phyloP scores from a whole-genome alignment of 2,888 invertebrate species.

The Glyphotaelius pellucidus region DNA sequence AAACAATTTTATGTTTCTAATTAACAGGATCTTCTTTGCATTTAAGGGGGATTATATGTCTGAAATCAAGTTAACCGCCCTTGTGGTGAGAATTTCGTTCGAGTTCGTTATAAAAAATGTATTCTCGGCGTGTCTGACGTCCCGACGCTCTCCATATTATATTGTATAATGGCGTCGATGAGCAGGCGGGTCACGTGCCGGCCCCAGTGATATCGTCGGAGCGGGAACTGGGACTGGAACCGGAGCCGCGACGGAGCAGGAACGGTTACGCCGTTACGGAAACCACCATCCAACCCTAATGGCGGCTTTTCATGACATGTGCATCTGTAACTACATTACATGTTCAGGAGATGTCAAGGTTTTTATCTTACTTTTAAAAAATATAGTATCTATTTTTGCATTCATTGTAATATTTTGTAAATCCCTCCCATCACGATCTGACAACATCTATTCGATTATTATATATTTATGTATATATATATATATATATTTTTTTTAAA shows the following conservation, averaged over 20 bases:
- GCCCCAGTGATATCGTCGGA: conserved; percentile 59
- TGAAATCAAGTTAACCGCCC: background rate
- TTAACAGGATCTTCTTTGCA: background rate
- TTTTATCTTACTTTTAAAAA: background rate
- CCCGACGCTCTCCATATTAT: conserved; percentile 32
- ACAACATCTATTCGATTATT: too few relatives aligned
- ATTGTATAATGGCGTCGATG: conserved; percentile 37
- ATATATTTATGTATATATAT: too few relatives aligned
- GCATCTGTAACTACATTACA: conserved; percentile 17
- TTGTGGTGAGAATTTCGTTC: background rate
- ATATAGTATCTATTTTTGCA: too few relatives aligned
- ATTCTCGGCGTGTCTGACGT: conserved; percentile 36
- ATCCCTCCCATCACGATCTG: too few relatives aligned
- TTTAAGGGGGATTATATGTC: background rate
- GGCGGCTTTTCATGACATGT: background rate
- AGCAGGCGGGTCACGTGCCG: conserved; percentile 63
- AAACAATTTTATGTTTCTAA: background rate
- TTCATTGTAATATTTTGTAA: too few relatives aligned
- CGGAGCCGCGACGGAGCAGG: conserved; percentile 42
- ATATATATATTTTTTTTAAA: too few relatives aligned
- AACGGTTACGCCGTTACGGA: conserved; percentile 10
- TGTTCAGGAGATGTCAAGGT: background rate
- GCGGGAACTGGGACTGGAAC: conserved; percentile 17
- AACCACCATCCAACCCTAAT: conserved; percentile 14
- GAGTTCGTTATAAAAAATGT: conserved; percentile 43